phyloP scores from a whole-genome alignment of 2,113 vertebrate species.

The Tenebrosternarchus preto region DNA sequence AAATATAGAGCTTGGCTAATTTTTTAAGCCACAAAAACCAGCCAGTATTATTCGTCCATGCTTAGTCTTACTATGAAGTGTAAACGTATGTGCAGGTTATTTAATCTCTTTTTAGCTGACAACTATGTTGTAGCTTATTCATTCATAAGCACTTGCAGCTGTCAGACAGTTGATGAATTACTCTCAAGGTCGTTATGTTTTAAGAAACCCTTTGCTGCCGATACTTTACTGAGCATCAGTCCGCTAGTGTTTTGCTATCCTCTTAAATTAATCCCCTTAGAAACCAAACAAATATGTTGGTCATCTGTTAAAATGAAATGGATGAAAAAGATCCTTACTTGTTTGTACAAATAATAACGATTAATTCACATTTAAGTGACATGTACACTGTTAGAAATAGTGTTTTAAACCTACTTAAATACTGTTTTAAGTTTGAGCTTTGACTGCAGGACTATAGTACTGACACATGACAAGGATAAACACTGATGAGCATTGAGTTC shows the following conservation, averaged over 20 bases:
- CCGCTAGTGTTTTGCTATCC: slow-evolving; percentile 42
- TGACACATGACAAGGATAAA: not conserved
- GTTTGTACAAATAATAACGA: not conserved
- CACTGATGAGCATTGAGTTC: not conserved
- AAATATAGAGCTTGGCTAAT: not conserved
- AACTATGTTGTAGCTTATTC: not conserved
- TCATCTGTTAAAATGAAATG: not conserved
- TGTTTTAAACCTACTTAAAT: no score
- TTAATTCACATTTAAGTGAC: not conserved
- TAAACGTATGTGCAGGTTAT: slow-evolving; percentile 4
- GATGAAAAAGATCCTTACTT: slow-evolving; percentile 5
- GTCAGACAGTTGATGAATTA: not conserved
- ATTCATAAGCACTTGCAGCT: slow-evolving; percentile 10
- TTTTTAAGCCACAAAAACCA: slow-evolving; percentile 2
- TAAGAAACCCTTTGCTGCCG: slow-evolving; percentile 12
- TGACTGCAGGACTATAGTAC: not conserved
- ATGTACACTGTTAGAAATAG: not conserved
- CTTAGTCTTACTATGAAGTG: not conserved
- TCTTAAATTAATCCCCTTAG: slow-evolving; percentile 12
- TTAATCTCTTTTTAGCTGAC: not conserved
- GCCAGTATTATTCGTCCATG: not conserved
- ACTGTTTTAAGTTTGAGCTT: not conserved
- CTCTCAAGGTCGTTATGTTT: slow-evolving; percentile 17
- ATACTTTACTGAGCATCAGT: slow-evolving; percentile 14
- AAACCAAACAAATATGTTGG: slow-evolving; percentile 39